A percentile compares a stretch with the other conserved stretches of the same genome.
These are phyloP conservation scores for Meta bourneti DNA, from an alignment of 2,888 invertebrate genomes.

Conservation along the genomic window DNA sequence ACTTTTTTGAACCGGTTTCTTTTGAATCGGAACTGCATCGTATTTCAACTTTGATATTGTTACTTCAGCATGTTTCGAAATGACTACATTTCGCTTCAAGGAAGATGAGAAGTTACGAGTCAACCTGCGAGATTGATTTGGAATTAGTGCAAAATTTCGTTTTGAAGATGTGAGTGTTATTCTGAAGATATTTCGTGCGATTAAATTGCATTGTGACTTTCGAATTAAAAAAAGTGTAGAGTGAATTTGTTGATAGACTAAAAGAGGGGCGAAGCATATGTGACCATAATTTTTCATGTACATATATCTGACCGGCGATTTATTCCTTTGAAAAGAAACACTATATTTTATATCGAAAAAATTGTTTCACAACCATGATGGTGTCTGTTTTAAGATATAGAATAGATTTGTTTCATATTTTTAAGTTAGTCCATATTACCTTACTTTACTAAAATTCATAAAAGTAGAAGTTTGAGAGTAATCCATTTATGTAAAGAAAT, in stretches of 20 bases:
- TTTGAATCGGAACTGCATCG: not conserved
- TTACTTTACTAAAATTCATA: too few relatives aligned
- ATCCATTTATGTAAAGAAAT: too few relatives aligned
- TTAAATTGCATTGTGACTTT: not conserved
- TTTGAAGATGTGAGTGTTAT: not conserved
- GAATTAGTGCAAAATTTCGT: not conserved
- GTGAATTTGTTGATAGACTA: not conserved
- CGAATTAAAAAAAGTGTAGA: not conserved
- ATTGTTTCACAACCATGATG: slow-evolving; percentile 1
- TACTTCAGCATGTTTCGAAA: slow-evolving; percentile 20
- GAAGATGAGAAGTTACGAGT: not conserved
- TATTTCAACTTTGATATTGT: slow-evolving; percentile 28
- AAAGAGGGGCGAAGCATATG: not conserved
- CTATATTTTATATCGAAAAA: slow-evolving; percentile 46
- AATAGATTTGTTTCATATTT: not conserved
- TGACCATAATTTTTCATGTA: slow-evolving; percentile 41
- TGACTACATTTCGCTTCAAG: not conserved
- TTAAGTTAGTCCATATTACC: too few relatives aligned
- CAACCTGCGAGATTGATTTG: not conserved
- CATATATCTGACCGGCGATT: slow-evolving; percentile 29
- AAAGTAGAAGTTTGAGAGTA: too few relatives aligned
- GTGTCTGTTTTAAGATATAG: slow-evolving; percentile 24
- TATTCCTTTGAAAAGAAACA: slow-evolving; percentile 22
- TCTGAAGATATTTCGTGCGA: not conserved
- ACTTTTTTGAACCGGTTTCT: not conserved